Evolutionary conservation across 2,113 vertebrate species (phyloP).

Genomic region (Malurus cyaneus): DNA sequence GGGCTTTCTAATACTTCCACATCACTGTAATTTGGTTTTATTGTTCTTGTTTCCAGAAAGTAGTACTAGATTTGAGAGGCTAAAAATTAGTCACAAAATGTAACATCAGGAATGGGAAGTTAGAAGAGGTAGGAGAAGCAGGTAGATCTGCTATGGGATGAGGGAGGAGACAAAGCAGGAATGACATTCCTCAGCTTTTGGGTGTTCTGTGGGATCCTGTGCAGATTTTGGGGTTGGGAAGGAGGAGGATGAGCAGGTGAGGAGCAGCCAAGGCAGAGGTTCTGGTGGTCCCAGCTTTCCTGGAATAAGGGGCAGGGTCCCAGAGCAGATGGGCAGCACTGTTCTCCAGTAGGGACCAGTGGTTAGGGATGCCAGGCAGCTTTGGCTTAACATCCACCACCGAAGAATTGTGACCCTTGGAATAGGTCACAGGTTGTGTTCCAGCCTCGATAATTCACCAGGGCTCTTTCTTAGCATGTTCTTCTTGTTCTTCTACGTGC

Average conservation of each 20-base stretch:
- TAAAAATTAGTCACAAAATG: neutral
- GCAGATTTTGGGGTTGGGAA: neutral
- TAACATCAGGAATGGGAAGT: neutral
- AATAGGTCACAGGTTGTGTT: neutral
- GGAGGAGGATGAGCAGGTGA: neutral
- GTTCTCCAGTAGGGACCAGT: rapidly evolving
- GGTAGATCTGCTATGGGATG: neutral
- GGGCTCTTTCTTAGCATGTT: neutral
- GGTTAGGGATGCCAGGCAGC: neutral
- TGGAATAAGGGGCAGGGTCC: neutral
- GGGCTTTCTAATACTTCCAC: neutral
- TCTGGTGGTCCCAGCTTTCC: neutral
- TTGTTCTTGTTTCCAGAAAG: neutral
- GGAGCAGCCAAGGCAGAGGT: neutral
- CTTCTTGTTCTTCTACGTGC: neutral
- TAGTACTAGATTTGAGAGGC: neutral
- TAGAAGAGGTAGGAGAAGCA: neutral
- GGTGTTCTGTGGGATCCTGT: neutral
- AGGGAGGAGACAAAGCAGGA: neutral
- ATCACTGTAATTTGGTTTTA: neutral
- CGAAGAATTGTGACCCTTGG: neutral
- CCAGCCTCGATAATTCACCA: neutral
- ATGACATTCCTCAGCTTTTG: neutral
- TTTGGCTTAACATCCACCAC: neutral
- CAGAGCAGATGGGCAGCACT: neutral